A percentile compares a stretch with the other conserved stretches of the same genome.
Evolutionary conservation across 2,113 vertebrate species (phyloP).

Genomic region (Syrmaticus mikado): DNA sequence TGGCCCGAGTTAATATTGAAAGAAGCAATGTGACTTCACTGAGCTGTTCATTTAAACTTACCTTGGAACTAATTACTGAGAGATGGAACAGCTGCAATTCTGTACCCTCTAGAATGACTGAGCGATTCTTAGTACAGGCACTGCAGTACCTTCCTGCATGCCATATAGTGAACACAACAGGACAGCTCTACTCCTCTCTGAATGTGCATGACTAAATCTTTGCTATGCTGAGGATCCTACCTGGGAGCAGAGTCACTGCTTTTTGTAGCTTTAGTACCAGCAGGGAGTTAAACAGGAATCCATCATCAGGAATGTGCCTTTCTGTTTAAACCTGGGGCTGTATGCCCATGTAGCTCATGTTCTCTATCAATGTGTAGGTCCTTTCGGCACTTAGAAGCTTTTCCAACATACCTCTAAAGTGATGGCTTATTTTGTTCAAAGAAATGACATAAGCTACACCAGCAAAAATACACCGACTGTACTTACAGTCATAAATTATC

Average conservation of each 20-base stretch:
- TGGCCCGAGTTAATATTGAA: not conserved
- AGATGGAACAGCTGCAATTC: not conserved
- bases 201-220: not conserved
- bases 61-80: not conserved
- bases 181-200: not conserved
- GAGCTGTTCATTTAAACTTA: not conserved
- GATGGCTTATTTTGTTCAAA: slow-evolving; percentile 41
- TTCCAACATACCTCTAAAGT: slow-evolving; percentile 29
- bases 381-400: not conserved
- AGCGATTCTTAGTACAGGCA: not conserved
- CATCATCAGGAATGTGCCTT: not conserved
- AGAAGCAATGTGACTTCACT: not conserved
- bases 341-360: not conserved
- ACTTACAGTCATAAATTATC: slow-evolving; percentile 43
- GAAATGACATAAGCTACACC: slow-evolving; percentile 25
- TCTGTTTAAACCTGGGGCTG: not conserved
- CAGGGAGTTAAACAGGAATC: not conserved
- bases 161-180: not conserved
- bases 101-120: not conserved
- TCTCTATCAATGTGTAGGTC: slow-evolving; percentile 14
- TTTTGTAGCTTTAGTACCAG: not conserved
- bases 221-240: not conserved
- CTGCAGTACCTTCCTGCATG: not conserved
- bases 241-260: not conserved
- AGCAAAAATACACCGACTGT: slow-evolving; percentile 2